Evolutionary conservation across 2,113 vertebrate species (phyloP).

Genomic region (Petroica traversi): DNA sequence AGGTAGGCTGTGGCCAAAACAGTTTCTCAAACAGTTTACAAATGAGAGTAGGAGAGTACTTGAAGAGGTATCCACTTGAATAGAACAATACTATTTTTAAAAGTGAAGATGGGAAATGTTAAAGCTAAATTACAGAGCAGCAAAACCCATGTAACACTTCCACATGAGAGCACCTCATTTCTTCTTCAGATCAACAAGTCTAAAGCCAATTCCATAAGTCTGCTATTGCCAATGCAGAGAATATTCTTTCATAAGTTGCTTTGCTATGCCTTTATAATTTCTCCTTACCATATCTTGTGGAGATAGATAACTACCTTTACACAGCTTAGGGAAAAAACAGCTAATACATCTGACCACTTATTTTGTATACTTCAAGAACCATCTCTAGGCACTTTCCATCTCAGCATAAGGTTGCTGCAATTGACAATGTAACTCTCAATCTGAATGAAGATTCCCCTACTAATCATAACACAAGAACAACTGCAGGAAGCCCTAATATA

Average conservation of each 20-base stretch:
- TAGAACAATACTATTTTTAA: not conserved
- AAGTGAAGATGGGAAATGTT: not conserved
- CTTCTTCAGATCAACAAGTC: not conserved
- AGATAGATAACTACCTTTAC: not conserved
- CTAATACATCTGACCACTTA: not conserved
- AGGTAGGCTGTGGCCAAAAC: not conserved
- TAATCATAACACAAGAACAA: not conserved
- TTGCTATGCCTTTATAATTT: not conserved
- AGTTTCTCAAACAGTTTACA: not conserved
- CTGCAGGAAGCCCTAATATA: not conserved
- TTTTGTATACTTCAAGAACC: not conserved
- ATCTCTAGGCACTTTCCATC: not conserved
- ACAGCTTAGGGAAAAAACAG: not conserved
- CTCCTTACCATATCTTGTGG: not conserved
- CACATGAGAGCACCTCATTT: accelerated
- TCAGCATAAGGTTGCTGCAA: not conserved
- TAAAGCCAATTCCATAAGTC: not conserved
- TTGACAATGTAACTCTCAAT: not conserved
- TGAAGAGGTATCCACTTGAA: not conserved
- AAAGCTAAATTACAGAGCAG: not conserved
- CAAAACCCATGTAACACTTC: not conserved
- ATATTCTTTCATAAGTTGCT: not conserved
- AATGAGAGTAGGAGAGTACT: not conserved
- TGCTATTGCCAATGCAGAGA: not conserved
- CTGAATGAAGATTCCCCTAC: not conserved